Percentiles rank a stretch among this genome's conserved stretches.
These are phyloP conservation scores for Phrynocephalus forsythii DNA, from an alignment of 2,797 vertebrate genomes.

Conservation along the genomic window DNA sequence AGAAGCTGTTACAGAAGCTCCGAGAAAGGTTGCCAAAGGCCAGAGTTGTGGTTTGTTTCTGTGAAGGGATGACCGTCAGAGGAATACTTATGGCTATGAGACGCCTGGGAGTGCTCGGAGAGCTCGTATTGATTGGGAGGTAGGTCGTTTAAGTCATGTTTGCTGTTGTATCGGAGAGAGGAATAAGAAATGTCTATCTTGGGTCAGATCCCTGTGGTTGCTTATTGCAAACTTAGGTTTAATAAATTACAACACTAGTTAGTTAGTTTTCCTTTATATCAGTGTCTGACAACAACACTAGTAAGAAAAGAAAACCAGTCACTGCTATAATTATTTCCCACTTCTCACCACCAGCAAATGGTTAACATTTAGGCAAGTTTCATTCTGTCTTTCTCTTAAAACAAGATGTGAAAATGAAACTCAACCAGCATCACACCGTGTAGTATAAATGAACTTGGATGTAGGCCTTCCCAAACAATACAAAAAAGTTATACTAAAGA, in stretches of 20 bases:
- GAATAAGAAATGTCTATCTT: not conserved
- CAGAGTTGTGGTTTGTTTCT: slow-evolving; percentile 97
- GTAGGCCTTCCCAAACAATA: too few relatives aligned
- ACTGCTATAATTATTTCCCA: not conserved
- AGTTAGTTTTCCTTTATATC: too few relatives aligned
- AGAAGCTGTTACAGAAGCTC: slow-evolving; percentile 93
- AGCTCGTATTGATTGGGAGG: slow-evolving; percentile 96
- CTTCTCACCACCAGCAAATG: not conserved
- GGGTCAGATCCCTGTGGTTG: accelerated
- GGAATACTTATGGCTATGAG: slow-evolving; percentile 96
- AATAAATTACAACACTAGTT: not conserved
- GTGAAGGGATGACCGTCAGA: slow-evolving; percentile 97
- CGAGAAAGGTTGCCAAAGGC: slow-evolving; percentile 94
- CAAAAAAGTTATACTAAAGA: not conserved
- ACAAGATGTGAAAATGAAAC: not conserved
- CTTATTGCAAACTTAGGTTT: not conserved
- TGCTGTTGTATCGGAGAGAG: accelerated
- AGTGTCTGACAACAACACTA: not conserved
- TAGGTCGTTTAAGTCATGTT: slow-evolving; percentile 64
- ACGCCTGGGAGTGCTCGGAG: slow-evolving; percentile 89
- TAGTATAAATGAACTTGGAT: not conserved
- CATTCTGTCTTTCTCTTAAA: not conserved
- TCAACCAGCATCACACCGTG: not conserved
- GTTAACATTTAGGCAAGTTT: not conserved
- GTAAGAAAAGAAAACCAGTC: not conserved